Percentiles rank a stretch among this genome's conserved stretches.
Conservation (phyloP, 2,888 invertebrate genomes). For the Standfussiana lucernea region DNA sequence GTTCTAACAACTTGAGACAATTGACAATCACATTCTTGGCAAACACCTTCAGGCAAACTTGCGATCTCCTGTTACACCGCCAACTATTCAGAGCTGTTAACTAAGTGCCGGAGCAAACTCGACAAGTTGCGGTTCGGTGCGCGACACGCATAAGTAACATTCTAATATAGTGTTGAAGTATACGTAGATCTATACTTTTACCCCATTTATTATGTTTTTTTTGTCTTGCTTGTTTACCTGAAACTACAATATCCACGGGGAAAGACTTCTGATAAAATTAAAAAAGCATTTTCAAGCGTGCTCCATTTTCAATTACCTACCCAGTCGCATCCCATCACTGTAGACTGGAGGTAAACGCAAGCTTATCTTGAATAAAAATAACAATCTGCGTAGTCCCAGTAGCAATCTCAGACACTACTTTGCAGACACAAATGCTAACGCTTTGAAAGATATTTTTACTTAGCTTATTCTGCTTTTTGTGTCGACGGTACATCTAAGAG, state of each 20-base stretch:
- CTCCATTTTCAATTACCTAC: constrained; percentile 20
- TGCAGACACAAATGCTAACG: background rate
- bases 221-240: background rate
- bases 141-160: background rate
- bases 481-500: background rate
- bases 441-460: background rate
- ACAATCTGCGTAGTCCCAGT: constrained; percentile 10
- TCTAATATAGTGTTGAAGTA: background rate
- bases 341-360: constrained; percentile 1
- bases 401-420: constrained; percentile 5
- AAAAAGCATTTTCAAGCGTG: background rate
- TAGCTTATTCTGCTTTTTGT: background rate
- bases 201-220: background rate
- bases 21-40: background rate
- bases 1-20: background rate
- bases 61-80: constrained; percentile 12
- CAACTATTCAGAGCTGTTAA: constrained; percentile 10
- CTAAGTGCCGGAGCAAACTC: constrained; percentile 30
- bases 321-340: background rate
- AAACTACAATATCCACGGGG: background rate
- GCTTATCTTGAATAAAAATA: background rate
- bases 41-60: background rate
- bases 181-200: background rate
- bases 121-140: constrained; percentile 13
- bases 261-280: background rate